Conservation (phyloP, 2,113 vertebrate genomes). For the Nothocercus julius region DNA sequence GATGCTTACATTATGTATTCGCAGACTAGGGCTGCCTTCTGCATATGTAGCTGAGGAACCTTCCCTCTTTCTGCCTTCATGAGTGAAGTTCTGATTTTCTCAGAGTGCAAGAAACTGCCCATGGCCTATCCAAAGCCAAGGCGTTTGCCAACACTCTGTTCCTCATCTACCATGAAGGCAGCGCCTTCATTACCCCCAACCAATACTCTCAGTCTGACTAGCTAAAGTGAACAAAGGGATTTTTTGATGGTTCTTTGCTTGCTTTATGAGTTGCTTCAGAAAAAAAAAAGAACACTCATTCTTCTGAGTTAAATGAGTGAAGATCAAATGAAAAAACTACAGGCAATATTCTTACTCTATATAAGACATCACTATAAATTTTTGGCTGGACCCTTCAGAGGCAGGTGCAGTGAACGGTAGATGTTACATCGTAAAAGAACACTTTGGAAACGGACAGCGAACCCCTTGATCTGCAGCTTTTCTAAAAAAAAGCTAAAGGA, state of each 20-base stretch:
- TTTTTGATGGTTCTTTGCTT: not conserved
- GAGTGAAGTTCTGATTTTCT: not conserved
- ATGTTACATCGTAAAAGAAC: not conserved
- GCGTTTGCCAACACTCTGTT: not conserved
- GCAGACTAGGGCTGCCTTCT: not conserved
- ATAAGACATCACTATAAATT: not conserved
- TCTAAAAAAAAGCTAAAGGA: not conserved
- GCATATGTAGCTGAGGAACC: not conserved
- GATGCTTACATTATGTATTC: not conserved
- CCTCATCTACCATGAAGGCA: not conserved
- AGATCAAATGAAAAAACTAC: not conserved
- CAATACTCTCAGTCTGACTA: not conserved
- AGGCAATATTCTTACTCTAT: not conserved
- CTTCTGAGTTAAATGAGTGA: not conserved
- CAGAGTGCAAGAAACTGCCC: not conserved
- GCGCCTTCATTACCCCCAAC: not conserved
- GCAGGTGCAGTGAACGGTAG: not conserved
- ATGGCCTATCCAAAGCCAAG: not conserved
- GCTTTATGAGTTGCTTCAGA: not conserved
- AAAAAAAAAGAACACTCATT: not conserved
- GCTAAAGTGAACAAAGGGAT: not conserved
- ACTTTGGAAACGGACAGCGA: not conserved
- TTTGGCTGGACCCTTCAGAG: not conserved
- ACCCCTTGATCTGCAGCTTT: not conserved
- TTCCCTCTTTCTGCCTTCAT: not conserved